Evolutionary conservation across 2,113 vertebrate species (phyloP).

Genomic region (human): DNA sequence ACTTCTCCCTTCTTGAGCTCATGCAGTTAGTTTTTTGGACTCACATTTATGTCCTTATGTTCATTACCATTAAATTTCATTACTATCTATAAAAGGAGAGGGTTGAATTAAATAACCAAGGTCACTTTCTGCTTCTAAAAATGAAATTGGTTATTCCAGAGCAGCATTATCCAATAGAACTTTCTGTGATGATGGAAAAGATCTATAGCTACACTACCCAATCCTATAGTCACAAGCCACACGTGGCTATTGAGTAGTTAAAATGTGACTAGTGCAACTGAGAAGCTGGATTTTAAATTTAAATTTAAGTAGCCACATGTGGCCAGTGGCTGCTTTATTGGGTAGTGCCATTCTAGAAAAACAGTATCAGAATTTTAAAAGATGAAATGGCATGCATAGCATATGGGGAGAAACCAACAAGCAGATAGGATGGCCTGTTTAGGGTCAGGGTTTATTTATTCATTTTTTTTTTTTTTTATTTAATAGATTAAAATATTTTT

Average conservation of each 20-base stretch:
- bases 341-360: background rate
- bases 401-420: background rate
- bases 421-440: background rate
- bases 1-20: background rate
- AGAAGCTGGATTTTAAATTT: background rate
- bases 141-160: slow-evolving; percentile 40
- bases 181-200: background rate
- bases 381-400: background rate
- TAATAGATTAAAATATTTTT: background rate
- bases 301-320: background rate
- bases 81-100: slow-evolving; percentile 53
- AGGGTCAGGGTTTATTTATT: background rate
- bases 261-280: background rate
- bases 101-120: slow-evolving; percentile 34
- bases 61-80: slow-evolving; percentile 68
- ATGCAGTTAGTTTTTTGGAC: background rate
- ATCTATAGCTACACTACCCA: background rate
- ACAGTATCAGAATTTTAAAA: slow-evolving; percentile 3
- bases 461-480: background rate
- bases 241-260: background rate
- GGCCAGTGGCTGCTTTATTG: background rate
- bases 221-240: background rate
- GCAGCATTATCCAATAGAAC: background rate
- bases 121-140: slow-evolving; percentile 47
- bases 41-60: slow-evolving; percentile 52